Evolutionary conservation across 2,113 vertebrate species (phyloP).

Genomic region (Dromiciops gliroides): DNA sequence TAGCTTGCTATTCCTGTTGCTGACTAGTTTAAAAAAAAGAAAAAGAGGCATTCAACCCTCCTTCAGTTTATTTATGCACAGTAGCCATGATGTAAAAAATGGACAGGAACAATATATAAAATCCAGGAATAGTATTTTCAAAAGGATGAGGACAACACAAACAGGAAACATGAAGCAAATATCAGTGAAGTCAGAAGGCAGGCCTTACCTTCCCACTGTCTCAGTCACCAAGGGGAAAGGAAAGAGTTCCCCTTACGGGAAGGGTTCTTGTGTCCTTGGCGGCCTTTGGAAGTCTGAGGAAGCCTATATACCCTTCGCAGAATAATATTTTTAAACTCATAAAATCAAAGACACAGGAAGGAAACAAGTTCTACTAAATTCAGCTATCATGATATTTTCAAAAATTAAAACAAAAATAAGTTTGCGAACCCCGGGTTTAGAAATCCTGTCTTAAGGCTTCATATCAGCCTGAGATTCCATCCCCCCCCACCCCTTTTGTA

Average conservation of each 20-base stretch:
- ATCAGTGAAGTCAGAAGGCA: constrained; percentile 6
- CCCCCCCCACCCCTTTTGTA: not conserved
- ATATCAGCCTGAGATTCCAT: not conserved
- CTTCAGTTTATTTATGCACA: not conserved
- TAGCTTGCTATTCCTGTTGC: not conserved
- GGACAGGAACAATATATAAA: not conserved
- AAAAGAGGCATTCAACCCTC: not conserved
- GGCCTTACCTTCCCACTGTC: not conserved
- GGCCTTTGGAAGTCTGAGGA: not conserved
- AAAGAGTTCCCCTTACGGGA: not conserved
- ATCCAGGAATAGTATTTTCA: not conserved
- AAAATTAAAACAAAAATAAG: not conserved
- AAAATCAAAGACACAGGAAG: not conserved
- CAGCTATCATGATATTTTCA: not conserved
- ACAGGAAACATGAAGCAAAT: not conserved
- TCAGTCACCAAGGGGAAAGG: not conserved
- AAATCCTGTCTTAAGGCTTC: not conserved
- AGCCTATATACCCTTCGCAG: not conserved
- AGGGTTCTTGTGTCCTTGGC: not conserved
- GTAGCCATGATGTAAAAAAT: not conserved
- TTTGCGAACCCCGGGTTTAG: not conserved
- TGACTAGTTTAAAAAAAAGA: not conserved
- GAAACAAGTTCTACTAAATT: not conserved
- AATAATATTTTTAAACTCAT: not conserved
- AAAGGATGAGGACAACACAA: not conserved